Conservation (phyloP, 2,888 invertebrate species). For the Acanthosepion lycidas region DNA sequence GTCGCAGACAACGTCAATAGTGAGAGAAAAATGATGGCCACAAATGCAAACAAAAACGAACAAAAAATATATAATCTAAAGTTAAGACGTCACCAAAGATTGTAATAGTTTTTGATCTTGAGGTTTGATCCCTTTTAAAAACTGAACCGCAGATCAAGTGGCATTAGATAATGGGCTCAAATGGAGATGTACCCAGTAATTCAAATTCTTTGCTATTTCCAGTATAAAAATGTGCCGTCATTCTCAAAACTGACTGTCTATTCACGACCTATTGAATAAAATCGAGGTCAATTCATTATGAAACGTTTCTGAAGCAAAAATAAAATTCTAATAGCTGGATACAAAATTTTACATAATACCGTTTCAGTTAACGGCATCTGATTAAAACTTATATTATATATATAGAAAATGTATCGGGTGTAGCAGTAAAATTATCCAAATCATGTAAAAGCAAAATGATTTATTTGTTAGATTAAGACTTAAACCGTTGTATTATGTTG, state of each 20-base stretch:
- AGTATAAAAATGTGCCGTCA: neutral
- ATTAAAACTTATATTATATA: too few relatives aligned
- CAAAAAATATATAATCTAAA: neutral
- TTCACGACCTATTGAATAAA: neutral
- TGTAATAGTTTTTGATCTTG: neutral
- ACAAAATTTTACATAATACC: too few relatives aligned
- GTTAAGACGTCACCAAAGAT: neutral
- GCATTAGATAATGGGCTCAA: neutral
- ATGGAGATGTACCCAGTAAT: neutral
- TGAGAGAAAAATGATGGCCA: neutral
- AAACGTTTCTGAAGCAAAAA: too few relatives aligned
- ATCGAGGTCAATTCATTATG: neutral
- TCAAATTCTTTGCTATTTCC: neutral
- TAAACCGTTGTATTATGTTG: too few relatives aligned
- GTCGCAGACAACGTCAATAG: neutral
- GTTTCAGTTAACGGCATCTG: too few relatives aligned
- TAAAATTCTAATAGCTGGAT: too few relatives aligned
- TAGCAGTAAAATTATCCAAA: too few relatives aligned
- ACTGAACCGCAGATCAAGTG: neutral
- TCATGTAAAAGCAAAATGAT: too few relatives aligned
- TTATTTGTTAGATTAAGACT: too few relatives aligned
- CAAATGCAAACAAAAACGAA: neutral
- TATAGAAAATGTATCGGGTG: too few relatives aligned
- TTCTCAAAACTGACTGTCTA: neutral
- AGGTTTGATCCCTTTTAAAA: neutral